Evolutionary conservation across 2,113 vertebrate genomes (phyloP).

Genomic region (Notiomystis cincta): DNA sequence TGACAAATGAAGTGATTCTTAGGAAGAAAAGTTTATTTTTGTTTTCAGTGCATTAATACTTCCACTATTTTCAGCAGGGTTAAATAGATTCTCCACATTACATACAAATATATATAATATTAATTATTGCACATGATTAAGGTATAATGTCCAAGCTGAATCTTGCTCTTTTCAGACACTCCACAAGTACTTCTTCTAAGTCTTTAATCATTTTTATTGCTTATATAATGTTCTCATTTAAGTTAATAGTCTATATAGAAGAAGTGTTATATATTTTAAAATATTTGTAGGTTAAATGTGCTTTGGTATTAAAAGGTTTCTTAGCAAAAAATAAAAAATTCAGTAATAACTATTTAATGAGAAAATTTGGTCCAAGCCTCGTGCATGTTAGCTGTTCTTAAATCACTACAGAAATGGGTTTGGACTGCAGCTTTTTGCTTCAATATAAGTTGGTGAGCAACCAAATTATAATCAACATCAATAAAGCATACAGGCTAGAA

Average conservation of each 20-base stretch:
- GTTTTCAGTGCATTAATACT: not conserved
- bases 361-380: not conserved
- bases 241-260: not conserved
- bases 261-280: not conserved
- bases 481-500: conserved; percentile 30
- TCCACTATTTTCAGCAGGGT: not conserved
- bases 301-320: not conserved
- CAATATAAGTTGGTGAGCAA: conserved; percentile 51
- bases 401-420: conserved; percentile 37
- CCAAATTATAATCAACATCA: conserved; percentile 53
- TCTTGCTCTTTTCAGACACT: not conserved
- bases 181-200: not conserved
- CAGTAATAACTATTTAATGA: conserved; percentile 13
- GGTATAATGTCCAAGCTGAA: not conserved
- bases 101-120: not conserved
- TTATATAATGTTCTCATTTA: not conserved
- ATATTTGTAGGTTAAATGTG: not conserved
- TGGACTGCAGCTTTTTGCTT: conserved; percentile 34
- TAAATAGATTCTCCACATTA: not conserved
- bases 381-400: conserved; percentile 16
- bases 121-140: not conserved
- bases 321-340: not conserved
- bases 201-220: not conserved
- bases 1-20: not conserved
- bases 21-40: not conserved